Percentiles rank a stretch among this genome's conserved stretches.
Evolutionary conservation across 2,113 vertebrate genomes (phyloP).

Genomic region (Chaetorhynchus papuensis): DNA sequence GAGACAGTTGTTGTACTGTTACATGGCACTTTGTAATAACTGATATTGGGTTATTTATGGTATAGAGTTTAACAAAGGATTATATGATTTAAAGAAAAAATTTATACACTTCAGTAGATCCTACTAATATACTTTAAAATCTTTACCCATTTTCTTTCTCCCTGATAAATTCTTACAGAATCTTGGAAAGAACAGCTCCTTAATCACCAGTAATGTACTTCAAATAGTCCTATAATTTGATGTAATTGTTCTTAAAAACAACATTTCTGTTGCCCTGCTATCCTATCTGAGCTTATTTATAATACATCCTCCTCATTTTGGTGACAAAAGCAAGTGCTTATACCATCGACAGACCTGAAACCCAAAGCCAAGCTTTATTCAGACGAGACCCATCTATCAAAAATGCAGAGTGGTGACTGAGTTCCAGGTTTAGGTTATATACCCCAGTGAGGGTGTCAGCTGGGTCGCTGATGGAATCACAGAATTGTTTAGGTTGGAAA

Average conservation of each 20-base stretch:
- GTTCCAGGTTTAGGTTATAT: not conserved
- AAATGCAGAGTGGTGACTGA: not conserved
- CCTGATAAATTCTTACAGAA: not conserved
- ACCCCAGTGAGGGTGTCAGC: not conserved
- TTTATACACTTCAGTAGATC: not conserved
- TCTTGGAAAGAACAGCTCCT: slow-evolving; percentile 15
- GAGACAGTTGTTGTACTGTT: not conserved
- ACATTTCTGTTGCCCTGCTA: not conserved
- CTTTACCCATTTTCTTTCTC: not conserved
- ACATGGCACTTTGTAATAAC: not conserved
- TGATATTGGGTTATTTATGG: not conserved
- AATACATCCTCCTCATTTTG: not conserved
- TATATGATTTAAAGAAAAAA: not conserved
- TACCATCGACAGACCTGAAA: not conserved
- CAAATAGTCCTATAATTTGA: not conserved
- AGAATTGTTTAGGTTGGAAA: not conserved
- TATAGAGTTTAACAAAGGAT: slow-evolving; percentile 26
- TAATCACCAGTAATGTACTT: not conserved
- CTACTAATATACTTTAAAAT: slow-evolving; percentile 5
- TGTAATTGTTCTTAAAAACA: not conserved
- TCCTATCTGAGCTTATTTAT: not conserved
- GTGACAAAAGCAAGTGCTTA: not conserved
- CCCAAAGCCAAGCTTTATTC: not conserved
- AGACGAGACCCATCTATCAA: not conserved
- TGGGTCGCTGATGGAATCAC: not conserved